These are phyloP conservation scores for Heliconius ismenius DNA, from an alignment of 2,888 invertebrate species.

Conservation along the genomic window DNA sequence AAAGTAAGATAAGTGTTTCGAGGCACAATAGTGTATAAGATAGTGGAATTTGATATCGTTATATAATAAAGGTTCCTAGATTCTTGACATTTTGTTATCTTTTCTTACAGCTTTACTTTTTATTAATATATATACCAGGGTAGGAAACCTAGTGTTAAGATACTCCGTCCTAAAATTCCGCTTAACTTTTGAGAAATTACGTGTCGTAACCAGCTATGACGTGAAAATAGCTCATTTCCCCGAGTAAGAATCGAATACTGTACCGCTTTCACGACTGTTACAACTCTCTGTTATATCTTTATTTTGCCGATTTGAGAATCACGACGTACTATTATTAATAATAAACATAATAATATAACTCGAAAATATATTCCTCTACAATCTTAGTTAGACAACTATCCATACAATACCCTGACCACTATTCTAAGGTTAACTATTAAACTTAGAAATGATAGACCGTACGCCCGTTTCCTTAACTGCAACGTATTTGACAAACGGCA, in stretches of 20 bases:
- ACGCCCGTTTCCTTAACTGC: slow-evolving; percentile 26
- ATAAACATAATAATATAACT: neutral
- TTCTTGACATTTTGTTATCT: neutral
- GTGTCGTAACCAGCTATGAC: neutral
- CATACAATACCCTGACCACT: neutral
- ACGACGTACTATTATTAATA: neutral
- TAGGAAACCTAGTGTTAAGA: neutral
- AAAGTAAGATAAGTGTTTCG: slow-evolving; percentile 21
- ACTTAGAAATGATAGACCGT: slow-evolving; percentile 27
- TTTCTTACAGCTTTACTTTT: neutral
- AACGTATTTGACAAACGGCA: slow-evolving; percentile 27
- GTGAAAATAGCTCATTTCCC: too few relatives aligned
- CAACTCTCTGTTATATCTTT: neutral
- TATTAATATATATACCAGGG: neutral
- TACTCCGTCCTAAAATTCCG: too few relatives aligned
- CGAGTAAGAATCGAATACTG: neutral
- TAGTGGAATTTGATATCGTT: neutral
- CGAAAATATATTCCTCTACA: neutral
- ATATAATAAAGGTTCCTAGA: neutral
- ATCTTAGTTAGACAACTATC: neutral
- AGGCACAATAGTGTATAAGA: slow-evolving; percentile 21
- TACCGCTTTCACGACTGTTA: neutral
- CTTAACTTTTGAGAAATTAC: neutral
- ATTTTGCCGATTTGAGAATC: neutral
- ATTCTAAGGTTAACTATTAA: slow-evolving; percentile 23